A percentile compares a stretch with the other conserved stretches of the same genome.
Conservation (phyloP, 2,113 vertebrate genomes). For the Machaerirhynchus nigripectus region DNA sequence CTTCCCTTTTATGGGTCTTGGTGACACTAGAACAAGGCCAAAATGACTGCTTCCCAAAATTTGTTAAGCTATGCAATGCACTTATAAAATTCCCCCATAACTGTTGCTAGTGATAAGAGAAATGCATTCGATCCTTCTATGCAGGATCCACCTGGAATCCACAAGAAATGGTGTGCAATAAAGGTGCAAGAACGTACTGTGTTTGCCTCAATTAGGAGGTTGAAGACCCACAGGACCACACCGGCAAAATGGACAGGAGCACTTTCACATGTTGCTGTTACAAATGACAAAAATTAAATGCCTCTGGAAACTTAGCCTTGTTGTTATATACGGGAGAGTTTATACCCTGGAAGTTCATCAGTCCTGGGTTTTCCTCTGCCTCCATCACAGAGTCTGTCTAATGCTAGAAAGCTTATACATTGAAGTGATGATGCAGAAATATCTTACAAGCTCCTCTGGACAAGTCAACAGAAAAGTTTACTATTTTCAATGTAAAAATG, state of each 20-base stretch:
- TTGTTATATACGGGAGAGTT: neutral
- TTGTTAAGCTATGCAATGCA: neutral
- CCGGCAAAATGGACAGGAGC: neutral
- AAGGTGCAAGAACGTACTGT: neutral
- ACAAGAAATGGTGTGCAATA: neutral
- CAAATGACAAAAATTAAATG: neutral
- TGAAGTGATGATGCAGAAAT: neutral
- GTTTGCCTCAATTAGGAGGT: neutral
- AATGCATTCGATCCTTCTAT: neutral
- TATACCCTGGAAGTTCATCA: neutral
- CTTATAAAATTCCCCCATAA: neutral
- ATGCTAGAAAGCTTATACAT: neutral
- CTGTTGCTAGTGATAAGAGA: neutral
- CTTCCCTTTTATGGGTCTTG: neutral
- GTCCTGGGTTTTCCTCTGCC: neutral
- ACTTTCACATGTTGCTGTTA: neutral
- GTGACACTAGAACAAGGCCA: neutral
- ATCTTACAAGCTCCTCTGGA: neutral
- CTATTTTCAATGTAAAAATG: neutral
- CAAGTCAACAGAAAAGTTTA: neutral
- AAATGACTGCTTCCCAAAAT: neutral
- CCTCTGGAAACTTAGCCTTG: accelerated
- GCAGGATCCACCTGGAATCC: neutral
- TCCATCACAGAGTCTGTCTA: neutral
- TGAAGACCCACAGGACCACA: neutral